These are phyloP conservation scores for Triplophysa yarkandensis DNA, from an alignment of 2,797 vertebrate genomes.

Conservation along the genomic window DNA sequence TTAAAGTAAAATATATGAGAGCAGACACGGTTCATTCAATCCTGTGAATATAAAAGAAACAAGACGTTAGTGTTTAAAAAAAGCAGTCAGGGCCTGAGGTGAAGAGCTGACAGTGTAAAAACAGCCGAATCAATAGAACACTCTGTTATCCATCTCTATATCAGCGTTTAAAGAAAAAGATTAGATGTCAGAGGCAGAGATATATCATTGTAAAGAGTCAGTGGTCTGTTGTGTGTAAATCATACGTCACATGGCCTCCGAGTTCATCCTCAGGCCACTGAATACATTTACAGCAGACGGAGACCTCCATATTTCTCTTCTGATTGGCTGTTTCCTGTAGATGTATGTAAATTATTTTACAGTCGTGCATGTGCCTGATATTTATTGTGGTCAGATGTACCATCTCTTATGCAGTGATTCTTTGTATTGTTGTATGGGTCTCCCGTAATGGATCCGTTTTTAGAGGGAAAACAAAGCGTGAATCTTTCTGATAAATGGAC, in stretches of 20 bases:
- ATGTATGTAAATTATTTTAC: constrained; percentile 77
- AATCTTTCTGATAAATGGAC: constrained; percentile 48
- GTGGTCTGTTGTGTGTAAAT: constrained; percentile 81
- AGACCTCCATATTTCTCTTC: constrained; percentile 70
- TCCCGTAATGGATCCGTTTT: constrained; percentile 41
- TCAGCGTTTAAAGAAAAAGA: constrained; percentile 83
- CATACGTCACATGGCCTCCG: constrained; percentile 79
- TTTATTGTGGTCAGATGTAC: constrained; percentile 64
- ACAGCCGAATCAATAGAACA: constrained; percentile 77
- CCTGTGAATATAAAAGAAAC: constrained; percentile 26
- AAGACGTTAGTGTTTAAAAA: constrained; percentile 41
- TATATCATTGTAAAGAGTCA: constrained; percentile 79
- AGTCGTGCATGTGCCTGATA: constrained; percentile 68
- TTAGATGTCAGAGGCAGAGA: constrained; percentile 77
- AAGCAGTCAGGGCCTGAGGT: constrained; percentile 31
- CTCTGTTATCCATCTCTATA: constrained; percentile 84
- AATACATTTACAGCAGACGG: constrained; percentile 77
- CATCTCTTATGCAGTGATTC: constrained; percentile 54
- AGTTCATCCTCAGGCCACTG: constrained; percentile 83
- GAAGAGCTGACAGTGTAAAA: constrained; percentile 35
- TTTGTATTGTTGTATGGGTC: constrained; percentile 35
- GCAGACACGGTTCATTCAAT: constrained; percentile 10
- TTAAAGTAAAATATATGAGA: neutral
- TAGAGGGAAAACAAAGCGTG: constrained; percentile 43
- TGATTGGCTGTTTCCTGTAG: constrained; percentile 76